Evolutionary conservation across 2,797 vertebrate species (phyloP), one percentile per base, ranked within the genome.

Genomic region (Tapera naevia): DNA sequence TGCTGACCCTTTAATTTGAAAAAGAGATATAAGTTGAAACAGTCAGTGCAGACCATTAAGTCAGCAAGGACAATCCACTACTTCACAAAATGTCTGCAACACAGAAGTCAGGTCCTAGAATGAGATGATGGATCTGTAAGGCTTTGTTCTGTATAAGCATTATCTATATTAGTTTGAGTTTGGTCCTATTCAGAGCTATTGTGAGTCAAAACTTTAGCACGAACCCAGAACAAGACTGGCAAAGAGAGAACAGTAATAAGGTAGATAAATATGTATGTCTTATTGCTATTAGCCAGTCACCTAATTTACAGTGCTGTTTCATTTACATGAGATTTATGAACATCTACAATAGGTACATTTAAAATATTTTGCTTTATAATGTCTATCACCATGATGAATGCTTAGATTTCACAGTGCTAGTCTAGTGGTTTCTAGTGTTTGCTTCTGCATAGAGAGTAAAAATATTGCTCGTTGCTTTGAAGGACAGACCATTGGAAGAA

Each of bases 351-450:
- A 90, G 89, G 80, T 83, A 65, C 61, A 67, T 94, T 83, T 91
- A 50, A 93, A 96, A 86, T 78, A 65, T 83, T 91, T 91, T 50
- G 46, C 60, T 72, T 93, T 48, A 51, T 86, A 94, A 88, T 84
- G 46, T 18, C 58, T 95, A 66, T 92, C 66, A 48, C 46, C 81
- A 4, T 92, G 83, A 88, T 75, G 62, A 94, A 41, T 71, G 61
- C 37, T 91, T 79, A 81, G 70, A 66, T 90, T 94, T 66, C 88
- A 51, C 79, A 92, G 50, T 45, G 46, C 53, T 80, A 69, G 48
- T 81, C 35, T 62, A 46, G 46, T 53, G 54, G 13, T 53, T 70
- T 65, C 17, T 69, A 54, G 87, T 94, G 35, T 89, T 65, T 79
- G 39, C 30, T 96, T 91, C 88, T 88, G 46, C 14, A 0, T 51